Base-by-base conservation (phyloP, 2,113 vertebrate species). In the Ceyx cyanopectus region DNA sequence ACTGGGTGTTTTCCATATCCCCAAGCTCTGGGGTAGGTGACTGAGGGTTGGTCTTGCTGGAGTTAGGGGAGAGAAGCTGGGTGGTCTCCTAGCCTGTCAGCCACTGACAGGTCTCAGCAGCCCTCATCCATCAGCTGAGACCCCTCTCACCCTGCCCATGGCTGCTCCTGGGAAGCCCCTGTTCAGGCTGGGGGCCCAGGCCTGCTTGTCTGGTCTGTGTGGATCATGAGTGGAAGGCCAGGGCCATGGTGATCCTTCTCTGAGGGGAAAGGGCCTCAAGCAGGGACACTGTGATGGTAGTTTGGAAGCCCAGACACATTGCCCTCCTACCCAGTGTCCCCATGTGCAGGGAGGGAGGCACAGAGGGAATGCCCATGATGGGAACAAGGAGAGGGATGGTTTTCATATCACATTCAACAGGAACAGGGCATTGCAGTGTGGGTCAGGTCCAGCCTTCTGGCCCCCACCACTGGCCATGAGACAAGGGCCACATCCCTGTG, bases 11-110 rank as follows among this genome's bases (percentile, higher is more conserved):
- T 7, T 41, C 18, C 1, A 0, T 6, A 20, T 24, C 66, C 66
- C 61, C 0, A 8, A 54, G 69, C 65, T 56, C 56, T 4, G 12
- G 30, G 54, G 29, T 34, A 75, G 29, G 65, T 0, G 4, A 16
- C 57, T 3, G 1, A 26, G 67, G n/a, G 45, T 22, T 0, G 0
- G 18, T 8, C 24, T 50, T 0, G 0, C 27, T 1, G 0, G 30
- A 0, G 4, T 0, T 0, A 1, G 1, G 14, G 22, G 4, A 14
- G 5, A 73, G 50, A 19, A 50, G 34, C 45, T 16, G 40, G 12
- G 54, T 2, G 0, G n/a, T 37, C 10, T 48, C 67, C 50, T 5
- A 1, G 50, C 14, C 69, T 7, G 20, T 9, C n/a, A 5, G 66
- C 11, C 21, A 51, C 45, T 1, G 1, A 19, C 2, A 17, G 18